Conservation (phyloP, 2,797 vertebrate species). For the Cebuella pygmaea region DNA sequence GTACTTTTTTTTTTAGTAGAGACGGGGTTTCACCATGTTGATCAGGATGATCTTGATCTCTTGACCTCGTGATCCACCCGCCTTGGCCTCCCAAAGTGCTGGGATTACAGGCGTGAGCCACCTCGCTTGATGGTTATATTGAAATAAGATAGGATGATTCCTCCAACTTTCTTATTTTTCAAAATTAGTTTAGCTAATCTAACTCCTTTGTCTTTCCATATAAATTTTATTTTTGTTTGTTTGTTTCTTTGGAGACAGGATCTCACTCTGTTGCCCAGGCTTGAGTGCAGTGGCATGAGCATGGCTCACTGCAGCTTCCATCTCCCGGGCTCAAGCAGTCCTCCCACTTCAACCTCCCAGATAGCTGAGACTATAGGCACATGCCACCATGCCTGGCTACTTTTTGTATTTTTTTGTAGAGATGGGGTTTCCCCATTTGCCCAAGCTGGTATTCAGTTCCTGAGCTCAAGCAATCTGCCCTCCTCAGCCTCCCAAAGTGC, state of each 20-base stretch:
- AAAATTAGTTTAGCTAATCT: not conserved
- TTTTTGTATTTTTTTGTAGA: not conserved
- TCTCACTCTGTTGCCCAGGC: not conserved
- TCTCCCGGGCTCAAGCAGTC: not conserved
- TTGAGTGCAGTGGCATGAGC: not conserved
- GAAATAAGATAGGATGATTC: not conserved
- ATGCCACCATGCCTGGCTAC: not conserved
- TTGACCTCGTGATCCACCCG: too few relatives aligned
- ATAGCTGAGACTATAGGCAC: not conserved
- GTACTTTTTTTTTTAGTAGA: too few relatives aligned
- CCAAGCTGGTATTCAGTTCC: not conserved
- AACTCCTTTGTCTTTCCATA: not conserved
- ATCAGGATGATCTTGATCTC: too few relatives aligned
- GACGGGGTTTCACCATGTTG: too few relatives aligned
- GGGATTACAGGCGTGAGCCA: too few relatives aligned
- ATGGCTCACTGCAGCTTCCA: not conserved
- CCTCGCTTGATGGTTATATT: not conserved
- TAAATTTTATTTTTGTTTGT: not conserved
- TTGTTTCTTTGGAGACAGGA: not conserved
- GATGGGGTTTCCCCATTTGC: not conserved
- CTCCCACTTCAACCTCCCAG: not conserved
- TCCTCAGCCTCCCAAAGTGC: not conserved
- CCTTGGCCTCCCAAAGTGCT: too few relatives aligned
- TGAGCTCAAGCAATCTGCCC: not conserved
- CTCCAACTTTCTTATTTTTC: not conserved